Base-by-base conservation (phyloP, 2,888 invertebrate genomes). In the Aspidapion aeneum region DNA sequence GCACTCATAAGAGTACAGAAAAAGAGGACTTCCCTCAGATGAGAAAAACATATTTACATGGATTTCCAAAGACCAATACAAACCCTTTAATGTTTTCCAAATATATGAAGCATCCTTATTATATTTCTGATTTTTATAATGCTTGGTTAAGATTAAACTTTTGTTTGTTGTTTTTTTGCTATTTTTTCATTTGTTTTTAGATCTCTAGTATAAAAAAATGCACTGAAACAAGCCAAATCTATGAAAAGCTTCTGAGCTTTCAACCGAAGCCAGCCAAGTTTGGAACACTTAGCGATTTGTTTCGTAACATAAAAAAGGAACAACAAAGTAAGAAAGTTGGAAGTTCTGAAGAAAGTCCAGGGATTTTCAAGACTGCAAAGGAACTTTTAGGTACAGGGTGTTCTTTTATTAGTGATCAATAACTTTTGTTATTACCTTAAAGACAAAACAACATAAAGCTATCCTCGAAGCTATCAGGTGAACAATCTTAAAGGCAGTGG, bases 151-250 rank as follows among this genome's bases (percentile, higher is more conserved):
- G n/a, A n/a, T n/a, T n/a, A n/a, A n/a, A n/a, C n/a, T n/a, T n/a
- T n/a, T n/a, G n/a, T n/a, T n/a, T n/a, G n/a, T n/a, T n/a, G n/a
- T n/a, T n/a, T n/a, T n/a, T n/a, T n/a, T n/a, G n/a, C n/a, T n/a
- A n/a, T n/a, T n/a, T n/a, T n/a, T n/a, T n/a, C n/a, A n/a, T n/a
- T n/a, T n/a, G n/a, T n/a, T 68, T 79, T 82, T 71, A 90, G 90
- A 83, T 90, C 75, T 78, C 86, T 21, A 78, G 82, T 22, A 83
- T 90, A 57, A 89, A 88, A 74, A 83, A 84, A 64, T 80, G 81
- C 66, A 87, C 83, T 1, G 74, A 73, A n/a, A 79, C 79, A 62
- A 72, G 75, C 48, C 73, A 70, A 60, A 76, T 89, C 22, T 83
- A 84, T 72, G 84, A 86, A 5, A 74, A 82, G 49, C 75, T 90